Percentiles rank a stretch among this genome's conserved stretches.
These are phyloP conservation scores for Drosophila heteroneura DNA, from an alignment of 2,888 invertebrate genomes.

Conservation along the genomic window DNA sequence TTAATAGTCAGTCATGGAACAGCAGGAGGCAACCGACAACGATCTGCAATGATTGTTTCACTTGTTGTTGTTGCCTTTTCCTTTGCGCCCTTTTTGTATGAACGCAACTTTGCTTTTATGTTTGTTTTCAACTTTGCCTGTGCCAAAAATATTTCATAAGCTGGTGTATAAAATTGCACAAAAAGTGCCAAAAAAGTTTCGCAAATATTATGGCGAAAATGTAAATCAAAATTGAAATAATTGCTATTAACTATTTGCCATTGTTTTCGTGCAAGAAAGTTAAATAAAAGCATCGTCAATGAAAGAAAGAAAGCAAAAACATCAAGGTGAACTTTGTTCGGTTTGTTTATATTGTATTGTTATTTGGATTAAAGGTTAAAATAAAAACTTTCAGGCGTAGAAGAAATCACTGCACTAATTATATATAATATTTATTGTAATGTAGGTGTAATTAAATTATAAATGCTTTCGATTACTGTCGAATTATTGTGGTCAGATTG, in stretches of 20 bases:
- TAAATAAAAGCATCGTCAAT: slow-evolving; percentile 1
- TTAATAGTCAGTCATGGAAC: slow-evolving; percentile 36
- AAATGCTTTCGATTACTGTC: not conserved
- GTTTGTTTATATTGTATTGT: not conserved
- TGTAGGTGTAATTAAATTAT: not conserved
- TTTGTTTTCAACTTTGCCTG: slow-evolving; percentile 50
- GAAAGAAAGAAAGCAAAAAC: not conserved
- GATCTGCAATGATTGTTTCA: slow-evolving; percentile 44
- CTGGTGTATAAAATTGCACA: slow-evolving; percentile 33
- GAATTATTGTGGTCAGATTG: not conserved
- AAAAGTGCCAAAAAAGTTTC: slow-evolving; percentile 32
- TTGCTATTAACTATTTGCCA: slow-evolving; percentile 55
- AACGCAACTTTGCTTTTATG: slow-evolving; percentile 47
- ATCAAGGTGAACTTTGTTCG: not conserved
- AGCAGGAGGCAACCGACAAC: slow-evolving; percentile 24
- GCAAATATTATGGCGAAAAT: slow-evolving; percentile 55
- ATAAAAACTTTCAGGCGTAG: not conserved
- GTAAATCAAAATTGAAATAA: slow-evolving; percentile 62
- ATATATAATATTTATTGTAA: not conserved
- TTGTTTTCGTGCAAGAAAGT: slow-evolving; percentile 25
- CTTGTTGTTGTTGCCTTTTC: slow-evolving; percentile 26
- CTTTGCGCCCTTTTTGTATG: slow-evolving; percentile 9
- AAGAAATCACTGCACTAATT: not conserved
- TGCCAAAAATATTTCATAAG: slow-evolving; percentile 50
- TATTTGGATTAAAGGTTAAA: not conserved